Evolutionary conservation across 2,113 vertebrate genomes (phyloP), one percentile per base, ranked within the genome.

Genomic region (Leucoraja erinaceus): DNA sequence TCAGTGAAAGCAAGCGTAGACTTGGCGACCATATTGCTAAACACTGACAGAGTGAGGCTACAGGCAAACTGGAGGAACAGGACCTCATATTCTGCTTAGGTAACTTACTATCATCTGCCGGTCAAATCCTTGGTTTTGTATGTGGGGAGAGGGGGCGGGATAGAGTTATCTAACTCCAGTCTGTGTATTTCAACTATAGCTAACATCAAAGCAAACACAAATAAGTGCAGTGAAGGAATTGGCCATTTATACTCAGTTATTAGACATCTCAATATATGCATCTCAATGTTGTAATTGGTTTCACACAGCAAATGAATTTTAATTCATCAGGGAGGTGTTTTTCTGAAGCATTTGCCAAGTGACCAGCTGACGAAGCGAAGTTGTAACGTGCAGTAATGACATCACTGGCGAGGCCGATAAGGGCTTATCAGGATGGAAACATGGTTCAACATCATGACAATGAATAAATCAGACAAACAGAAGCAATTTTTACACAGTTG

Each of bases 311-410:
- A 16, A 88, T 88, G 83, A 63, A 61, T 63, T 88, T 88, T 88
- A 63, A 88, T 88, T 88, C 63, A 88, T 88, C 83, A 88, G 59
- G n/a, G 28, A 88, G 31, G 59, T n/a, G 61, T 59, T 56, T 18
- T 88, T 77, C 61, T 61, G 6, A 63, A 63, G 59, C 59, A n/a
- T 28, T 14, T 61, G n/a, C 63, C 83, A 88, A 31, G 83, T 59
- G n/a, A 18, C 12, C 83, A 88, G 83, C 59, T 63, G 28, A n/a
- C 59, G 6, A 61, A 88, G 83, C 63, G 83, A 88, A 63, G 63
- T 63, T 63, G 59, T 88, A 61, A 88, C 83, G n/a, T 88, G n/a
- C 28, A 31, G 83, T 63, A 88, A 88, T 88, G 83, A 88, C 83
- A 88, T 88, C 59, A 88, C 59, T 88, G 83, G 59, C 31, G 83